Conservation (phyloP, 1,140 invertebrate genomes). For the Catajapyx aquilonaris region DNA sequence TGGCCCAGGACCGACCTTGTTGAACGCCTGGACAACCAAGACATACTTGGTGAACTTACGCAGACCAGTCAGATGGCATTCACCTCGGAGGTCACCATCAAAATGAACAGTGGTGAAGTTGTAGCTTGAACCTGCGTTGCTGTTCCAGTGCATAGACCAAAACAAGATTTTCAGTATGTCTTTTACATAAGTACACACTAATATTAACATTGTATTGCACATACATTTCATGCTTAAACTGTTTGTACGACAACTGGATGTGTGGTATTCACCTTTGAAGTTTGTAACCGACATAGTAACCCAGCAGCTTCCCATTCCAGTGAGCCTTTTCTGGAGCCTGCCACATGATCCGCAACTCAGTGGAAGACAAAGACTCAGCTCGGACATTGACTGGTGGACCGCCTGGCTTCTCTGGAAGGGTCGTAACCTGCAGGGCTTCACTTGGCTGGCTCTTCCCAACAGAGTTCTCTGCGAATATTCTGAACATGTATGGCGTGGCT, state of each 20-base stretch:
- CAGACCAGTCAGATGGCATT: slow-evolving; percentile 36
- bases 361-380: slow-evolving; percentile 47
- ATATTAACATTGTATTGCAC: no score
- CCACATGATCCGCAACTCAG: slow-evolving; percentile 56
- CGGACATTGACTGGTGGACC: slow-evolving; percentile 47
- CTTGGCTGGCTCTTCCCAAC: slow-evolving; percentile 49
- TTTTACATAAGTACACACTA: no score
- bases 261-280: slow-evolving; percentile 16
- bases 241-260: no score
- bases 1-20: slow-evolving; percentile 56
- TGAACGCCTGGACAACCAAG: slow-evolving; percentile 55
- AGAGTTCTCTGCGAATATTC: slow-evolving; percentile 51
- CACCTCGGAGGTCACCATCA: slow-evolving; percentile 25
- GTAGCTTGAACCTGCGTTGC: slow-evolving; percentile 17
- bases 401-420: slow-evolving; percentile 53
- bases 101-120: slow-evolving; percentile 5
- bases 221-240: no score
- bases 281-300: slow-evolving; percentile 38
- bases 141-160: no score
- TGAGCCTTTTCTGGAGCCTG: slow-evolving; percentile 39
- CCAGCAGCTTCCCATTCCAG: slow-evolving; percentile 47
- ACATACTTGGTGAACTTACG: slow-evolving; percentile 59
- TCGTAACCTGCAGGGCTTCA: slow-evolving; percentile 38
- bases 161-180: no score
- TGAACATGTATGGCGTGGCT: slow-evolving; percentile 48